Evolutionary conservation across 2,888 invertebrate genomes (phyloP), one percentile per base, ranked within the genome.

Genomic region (Syrphus vitripennis): DNA sequence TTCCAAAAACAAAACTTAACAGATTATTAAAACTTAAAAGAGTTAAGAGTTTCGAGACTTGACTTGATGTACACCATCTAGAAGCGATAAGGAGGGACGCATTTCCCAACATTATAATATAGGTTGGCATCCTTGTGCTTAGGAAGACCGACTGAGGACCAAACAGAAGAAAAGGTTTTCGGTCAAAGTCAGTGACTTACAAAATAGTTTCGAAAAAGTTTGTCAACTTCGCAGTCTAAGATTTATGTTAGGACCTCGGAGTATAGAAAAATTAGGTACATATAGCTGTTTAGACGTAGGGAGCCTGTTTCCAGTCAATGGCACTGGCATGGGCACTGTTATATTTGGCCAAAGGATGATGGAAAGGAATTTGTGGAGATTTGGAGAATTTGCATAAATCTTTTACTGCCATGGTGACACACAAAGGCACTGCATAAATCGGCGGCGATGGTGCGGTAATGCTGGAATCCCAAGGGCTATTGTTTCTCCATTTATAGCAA

Each of bases 161-260:
- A 3, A 10, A 21, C 16, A 24, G 31, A 21, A 61, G 61, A 16
- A 26, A 61, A 61, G 21, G 37, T 61, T 48, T 24, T 55, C 59
- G 72, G 72, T 65, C 72, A 72, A 48, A 83, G 61, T 40, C 79
- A 74, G 21, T 69, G 78, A 72, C 72, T 72, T 53, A 78, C 34
- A 55, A 57, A 29, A 70, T 79, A 79, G 79, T 83, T 83, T 69
- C 37, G 53, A 16, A 21, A 80, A 84, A 75, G 75, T 80, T 83
- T 83, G 80, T 55, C 71, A 53, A 71, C 70, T n/a, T 83, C 26
- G 2, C 63, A 75, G 74, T 74, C 59, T 71, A 72, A 71, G 84
- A 81, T 81, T 81, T 76, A 76, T 80, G 59, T 59, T 50, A 45
- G 61, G 5, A 14, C 34, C 65, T 71, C 57, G 21, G n/a, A n/a